A percentile compares a stretch with the other conserved stretches of the same genome.
phyloP scores from a whole-genome alignment of 2,113 vertebrate species.

The Stictonetta naevosa region DNA sequence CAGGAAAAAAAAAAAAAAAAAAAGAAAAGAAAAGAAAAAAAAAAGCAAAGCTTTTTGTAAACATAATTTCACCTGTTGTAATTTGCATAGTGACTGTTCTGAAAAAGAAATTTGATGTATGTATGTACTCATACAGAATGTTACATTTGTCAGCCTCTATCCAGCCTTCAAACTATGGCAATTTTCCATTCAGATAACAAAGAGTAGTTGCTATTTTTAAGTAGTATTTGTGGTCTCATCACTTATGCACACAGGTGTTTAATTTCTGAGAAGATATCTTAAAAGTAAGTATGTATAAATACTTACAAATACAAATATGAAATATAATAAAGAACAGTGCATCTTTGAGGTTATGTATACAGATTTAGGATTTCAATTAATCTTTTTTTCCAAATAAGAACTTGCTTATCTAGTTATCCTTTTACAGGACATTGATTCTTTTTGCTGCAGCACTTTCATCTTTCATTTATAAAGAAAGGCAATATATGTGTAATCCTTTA shows the following conservation, averaged over 20 bases:
- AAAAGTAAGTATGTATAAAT: background rate
- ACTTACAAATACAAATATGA: background rate
- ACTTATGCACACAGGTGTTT: background rate
- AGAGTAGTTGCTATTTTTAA: background rate
- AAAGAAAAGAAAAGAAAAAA: background rate
- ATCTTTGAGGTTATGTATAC: background rate
- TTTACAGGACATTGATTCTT: background rate
- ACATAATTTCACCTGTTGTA: fast-evolving
- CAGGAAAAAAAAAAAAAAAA: background rate
- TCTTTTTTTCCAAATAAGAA: background rate
- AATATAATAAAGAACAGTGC: background rate
- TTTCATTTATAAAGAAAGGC: constrained; percentile 9
- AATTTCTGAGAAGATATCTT: background rate
- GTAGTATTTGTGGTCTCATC: background rate
- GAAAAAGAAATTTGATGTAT: background rate
- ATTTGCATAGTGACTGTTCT: background rate
- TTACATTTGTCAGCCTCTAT: background rate
- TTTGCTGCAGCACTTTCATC: background rate
- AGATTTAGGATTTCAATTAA: background rate
- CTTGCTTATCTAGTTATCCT: background rate
- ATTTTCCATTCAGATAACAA: background rate
- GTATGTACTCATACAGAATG: background rate
- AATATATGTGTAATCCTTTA: background rate
- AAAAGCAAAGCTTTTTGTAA: background rate
- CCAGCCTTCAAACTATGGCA: background rate